Base-by-base conservation (phyloP, 2,888 invertebrate genomes). In the Epicampocera succincta region DNA sequence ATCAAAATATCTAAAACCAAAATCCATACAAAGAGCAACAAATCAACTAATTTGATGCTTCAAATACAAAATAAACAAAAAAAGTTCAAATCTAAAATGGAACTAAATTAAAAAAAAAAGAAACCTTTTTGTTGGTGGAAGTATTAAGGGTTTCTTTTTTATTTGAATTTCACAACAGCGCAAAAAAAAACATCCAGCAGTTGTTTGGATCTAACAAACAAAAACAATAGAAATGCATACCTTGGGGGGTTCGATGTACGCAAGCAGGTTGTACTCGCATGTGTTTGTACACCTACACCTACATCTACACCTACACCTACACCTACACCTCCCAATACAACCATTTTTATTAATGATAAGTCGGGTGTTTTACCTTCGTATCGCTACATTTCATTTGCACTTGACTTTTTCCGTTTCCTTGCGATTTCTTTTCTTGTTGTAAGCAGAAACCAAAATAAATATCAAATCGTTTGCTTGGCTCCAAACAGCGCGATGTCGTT, bases 21-120 rank as follows among this genome's bases (percentile, higher is more conserved):
- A 76, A 78, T 56, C 46, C 50, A 56, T 48, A 58, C 60, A 79
- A 68, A 79, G 48, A 82, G 58, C 82, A 82, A 77, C 78, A 82
- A 78, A 78, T 82, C 78, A 82, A 74, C 58, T 82, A 74, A 82
- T 82, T 82, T 74, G 74, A 77, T 82, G 77, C 19, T 58, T 69
- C 63, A 74, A 81, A 74, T 78, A 60, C 42, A 54, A 73, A 79
- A 73, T 48, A 72, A 72, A 72, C 40, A 66, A 42, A 60, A 68
- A 25, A 60, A 33, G 40, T 17, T 21, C 52, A 71, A 56, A 72
- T 61, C 54, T 66, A 21, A 60, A 48, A 13, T 68, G 17, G 5
- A 12, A 46, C 29, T 52, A 19, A 12, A 54, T 63, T 13, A 42
- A 56, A 25, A 21, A 54, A 17, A 44, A 44, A 19, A 50, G 1